Evolutionary conservation across 2,113 vertebrate species (phyloP), one percentile per base, ranked within the genome.

Genomic region (Andinoacara biseriatus): DNA sequence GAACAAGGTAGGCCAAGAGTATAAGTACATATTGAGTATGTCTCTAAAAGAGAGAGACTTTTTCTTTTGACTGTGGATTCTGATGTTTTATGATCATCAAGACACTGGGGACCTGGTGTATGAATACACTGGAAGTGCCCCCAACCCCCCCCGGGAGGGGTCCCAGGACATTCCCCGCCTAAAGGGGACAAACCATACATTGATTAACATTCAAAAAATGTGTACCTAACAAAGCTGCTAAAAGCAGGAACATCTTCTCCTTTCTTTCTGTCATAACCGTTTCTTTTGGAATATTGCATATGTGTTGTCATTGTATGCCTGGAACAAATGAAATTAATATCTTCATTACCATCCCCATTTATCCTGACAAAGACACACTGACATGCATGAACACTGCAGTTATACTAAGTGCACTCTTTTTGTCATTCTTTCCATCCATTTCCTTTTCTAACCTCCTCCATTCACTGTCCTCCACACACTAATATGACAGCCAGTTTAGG

Each of bases 1-100:
- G 97, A 98, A 84, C 97, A 97, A 99, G 98, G 98, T 99, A 99
- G 89, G 94, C 58, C 65, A 74, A 72, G 84, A 86, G 46, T 17
- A 24, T 86, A 79, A 86, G 56, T 58, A 74, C 13, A 17, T 54
- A 72, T 2, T 15, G 22, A 74, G 6, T 58, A 5, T 33, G 7
- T 80, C 58, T 84, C 81, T 84, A 18, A 63, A 58, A 57, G 61
- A 78, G 46, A 46, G 8, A 58, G 78, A 59, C 76, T 81, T 62
- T 61, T 62, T 84, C 43, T 67, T 75, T 18, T 77, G 22, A 78
- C 54, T 69, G 67, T 87, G 74, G 13, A 61, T 58, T 80, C 54
- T 87, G 76, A 57, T 76, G 60, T 58, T 80, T 79, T 85, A n/a
- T 67, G 24, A n/a, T 83, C 10, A 5, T 40, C 81, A 74, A 43